A percentile compares a stretch with the other conserved stretches of the same genome.
These are phyloP conservation scores for Borostomias antarcticus DNA, from an alignment of 2,797 vertebrate genomes.

Conservation along the genomic window DNA sequence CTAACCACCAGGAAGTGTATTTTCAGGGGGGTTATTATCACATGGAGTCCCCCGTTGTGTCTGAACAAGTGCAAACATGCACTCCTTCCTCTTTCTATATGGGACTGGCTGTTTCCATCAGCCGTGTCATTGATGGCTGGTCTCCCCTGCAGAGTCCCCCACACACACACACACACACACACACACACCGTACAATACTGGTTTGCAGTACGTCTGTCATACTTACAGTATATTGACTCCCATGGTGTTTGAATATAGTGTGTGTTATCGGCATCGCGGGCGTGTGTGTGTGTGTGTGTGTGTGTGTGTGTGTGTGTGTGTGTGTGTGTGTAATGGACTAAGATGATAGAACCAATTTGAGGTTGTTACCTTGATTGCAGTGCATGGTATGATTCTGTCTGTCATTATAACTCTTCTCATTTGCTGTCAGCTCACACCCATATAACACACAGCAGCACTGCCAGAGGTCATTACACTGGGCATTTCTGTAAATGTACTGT, in stretches of 20 bases:
- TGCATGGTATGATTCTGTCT: too few species aligned
- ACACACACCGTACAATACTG: neutral
- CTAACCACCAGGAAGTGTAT: too few species aligned
- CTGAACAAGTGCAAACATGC: neutral
- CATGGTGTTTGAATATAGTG: too few species aligned
- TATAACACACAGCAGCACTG: too few species aligned
- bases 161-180: conserved; percentile 20
- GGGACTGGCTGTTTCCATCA: neutral
- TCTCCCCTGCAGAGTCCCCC: conserved; percentile 5
- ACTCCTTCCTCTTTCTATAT: neutral
- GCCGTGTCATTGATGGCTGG: neutral
- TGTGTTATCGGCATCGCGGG: too few species aligned
- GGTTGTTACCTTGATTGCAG: neutral
- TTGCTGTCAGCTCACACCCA: too few species aligned
- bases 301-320: neutral
- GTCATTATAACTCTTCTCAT: neutral
- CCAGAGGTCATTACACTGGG: too few species aligned
- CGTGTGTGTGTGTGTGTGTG: neutral
- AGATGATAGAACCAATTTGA: neutral
- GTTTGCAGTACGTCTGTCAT: neutral
- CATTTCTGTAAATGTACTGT: too few species aligned
- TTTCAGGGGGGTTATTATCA: neutral
- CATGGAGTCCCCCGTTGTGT: neutral
- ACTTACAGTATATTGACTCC: too few species aligned
- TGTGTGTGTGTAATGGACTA: too few species aligned